Evolutionary conservation across 2,113 vertebrate genomes (phyloP).

Genomic region (Mus musculus): DNA sequence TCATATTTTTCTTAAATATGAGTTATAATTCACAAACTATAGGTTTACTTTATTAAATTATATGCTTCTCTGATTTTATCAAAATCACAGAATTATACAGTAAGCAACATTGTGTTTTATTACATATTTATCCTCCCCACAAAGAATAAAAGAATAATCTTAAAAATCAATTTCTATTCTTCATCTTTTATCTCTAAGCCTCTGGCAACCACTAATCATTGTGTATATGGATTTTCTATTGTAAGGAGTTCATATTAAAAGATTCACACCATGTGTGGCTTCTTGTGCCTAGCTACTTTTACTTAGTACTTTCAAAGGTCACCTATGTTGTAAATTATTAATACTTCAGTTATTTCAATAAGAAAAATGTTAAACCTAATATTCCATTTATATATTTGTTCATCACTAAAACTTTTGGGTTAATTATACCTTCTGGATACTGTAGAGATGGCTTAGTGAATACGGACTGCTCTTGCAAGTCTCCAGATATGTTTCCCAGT

Average conservation of each 20-base stretch:
- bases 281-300: neutral
- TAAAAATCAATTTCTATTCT: neutral
- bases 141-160: neutral
- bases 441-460: too few relatives aligned
- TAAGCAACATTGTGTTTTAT: neutral
- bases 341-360: neutral
- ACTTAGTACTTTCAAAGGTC: neutral
- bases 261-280: neutral
- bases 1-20: neutral
- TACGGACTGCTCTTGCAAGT: neutral
- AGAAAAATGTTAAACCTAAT: neutral
- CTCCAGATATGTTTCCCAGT: neutral
- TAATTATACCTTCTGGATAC: neutral
- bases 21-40: neutral
- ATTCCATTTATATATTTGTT: neutral
- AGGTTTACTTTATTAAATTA: neutral
- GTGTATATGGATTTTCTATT: constrained; percentile 38
- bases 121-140: neutral
- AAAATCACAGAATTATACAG: constrained; percentile 1
- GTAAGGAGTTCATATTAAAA: neutral
- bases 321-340: neutral
- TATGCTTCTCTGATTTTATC: neutral
- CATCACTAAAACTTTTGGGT: neutral
- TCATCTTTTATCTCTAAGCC: neutral
- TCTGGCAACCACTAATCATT: constrained; percentile 7